Evolutionary conservation across 2,113 vertebrate genomes (phyloP).

Genomic region (Alosa alosa): DNA sequence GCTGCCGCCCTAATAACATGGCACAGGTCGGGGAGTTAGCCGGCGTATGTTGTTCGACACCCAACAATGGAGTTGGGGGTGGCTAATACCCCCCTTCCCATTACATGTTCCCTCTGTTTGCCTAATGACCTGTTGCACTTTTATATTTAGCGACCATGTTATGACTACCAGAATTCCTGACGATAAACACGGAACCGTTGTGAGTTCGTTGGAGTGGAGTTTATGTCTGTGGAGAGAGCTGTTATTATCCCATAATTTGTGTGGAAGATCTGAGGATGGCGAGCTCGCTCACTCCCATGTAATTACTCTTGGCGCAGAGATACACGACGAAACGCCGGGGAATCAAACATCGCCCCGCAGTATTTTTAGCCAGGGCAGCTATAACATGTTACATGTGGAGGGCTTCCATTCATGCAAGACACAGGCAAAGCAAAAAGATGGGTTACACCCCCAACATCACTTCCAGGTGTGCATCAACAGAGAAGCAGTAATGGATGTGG

Average conservation of each 20-base stretch:
- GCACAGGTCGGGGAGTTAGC: slow-evolving; percentile 9
- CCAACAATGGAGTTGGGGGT: neutral
- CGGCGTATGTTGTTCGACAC: slow-evolving; percentile 12
- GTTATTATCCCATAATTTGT: slow-evolving; percentile 60
- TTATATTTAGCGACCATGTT: slow-evolving; percentile 57
- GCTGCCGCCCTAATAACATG: slow-evolving; percentile 32
- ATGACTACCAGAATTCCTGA: slow-evolving; percentile 61
- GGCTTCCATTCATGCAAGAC: slow-evolving; percentile 23
- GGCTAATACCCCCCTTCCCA: neutral
- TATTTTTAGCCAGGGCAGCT: slow-evolving; percentile 42
- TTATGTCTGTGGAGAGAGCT: slow-evolving; percentile 52
- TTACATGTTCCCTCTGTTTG: slow-evolving; percentile 42
- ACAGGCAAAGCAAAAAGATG: neutral
- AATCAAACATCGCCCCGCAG: slow-evolving; percentile 23
- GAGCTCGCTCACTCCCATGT: slow-evolving; percentile 45
- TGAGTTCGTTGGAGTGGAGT: slow-evolving; percentile 46
- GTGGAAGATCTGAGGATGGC: slow-evolving; percentile 54
- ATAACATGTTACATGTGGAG: slow-evolving; percentile 35
- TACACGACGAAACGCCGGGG: slow-evolving; percentile 15
- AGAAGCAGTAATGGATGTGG: neutral
- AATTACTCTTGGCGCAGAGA: slow-evolving; percentile 47
- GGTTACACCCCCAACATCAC: neutral
- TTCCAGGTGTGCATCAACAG: neutral
- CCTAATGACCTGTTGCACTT: slow-evolving; percentile 49
- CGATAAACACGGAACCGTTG: slow-evolving; percentile 53